Evolutionary conservation across 1,140 invertebrate genomes (phyloP).

Genomic region (Acromyrmex heyeri): DNA sequence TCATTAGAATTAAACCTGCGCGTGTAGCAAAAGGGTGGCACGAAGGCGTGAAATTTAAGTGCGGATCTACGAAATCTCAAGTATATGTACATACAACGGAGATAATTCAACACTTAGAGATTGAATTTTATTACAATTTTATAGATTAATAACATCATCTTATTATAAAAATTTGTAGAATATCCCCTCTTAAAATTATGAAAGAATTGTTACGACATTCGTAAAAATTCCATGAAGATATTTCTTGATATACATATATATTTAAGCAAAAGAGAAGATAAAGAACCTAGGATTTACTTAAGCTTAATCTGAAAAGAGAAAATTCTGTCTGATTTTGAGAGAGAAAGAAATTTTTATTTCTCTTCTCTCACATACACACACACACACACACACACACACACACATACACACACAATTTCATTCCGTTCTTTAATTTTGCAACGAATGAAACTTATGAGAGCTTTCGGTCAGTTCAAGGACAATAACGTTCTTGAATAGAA

Average conservation of each 20-base stretch:
- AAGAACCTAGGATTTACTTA: not conserved
- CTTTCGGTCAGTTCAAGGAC: not conserved
- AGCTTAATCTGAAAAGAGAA: not conserved
- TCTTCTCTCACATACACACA: not conserved
- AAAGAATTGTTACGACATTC: conserved; percentile 4
- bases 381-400: too few species aligned
- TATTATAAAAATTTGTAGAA: not conserved
- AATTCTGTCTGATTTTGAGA: not conserved
- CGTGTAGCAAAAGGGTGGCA: not conserved
- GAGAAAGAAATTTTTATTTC: not conserved
- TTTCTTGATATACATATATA: not conserved
- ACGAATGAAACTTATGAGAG: not conserved
- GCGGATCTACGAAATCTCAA: not conserved
- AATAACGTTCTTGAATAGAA: not conserved
- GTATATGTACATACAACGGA: not conserved
- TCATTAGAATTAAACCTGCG: conserved; percentile 40
- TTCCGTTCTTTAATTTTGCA: not conserved
- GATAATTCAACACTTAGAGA: not conserved
- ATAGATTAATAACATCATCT: not conserved
- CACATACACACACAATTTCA: not conserved
- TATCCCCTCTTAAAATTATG: not conserved
- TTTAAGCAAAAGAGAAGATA: not conserved
- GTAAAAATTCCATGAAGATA: not conserved
- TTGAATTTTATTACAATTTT: conserved; percentile 4
- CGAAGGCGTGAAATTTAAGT: conserved; percentile 12